These are phyloP conservation scores for Drymodes brunneopygia DNA, from an alignment of 2,113 vertebrate genomes.

Conservation along the genomic window DNA sequence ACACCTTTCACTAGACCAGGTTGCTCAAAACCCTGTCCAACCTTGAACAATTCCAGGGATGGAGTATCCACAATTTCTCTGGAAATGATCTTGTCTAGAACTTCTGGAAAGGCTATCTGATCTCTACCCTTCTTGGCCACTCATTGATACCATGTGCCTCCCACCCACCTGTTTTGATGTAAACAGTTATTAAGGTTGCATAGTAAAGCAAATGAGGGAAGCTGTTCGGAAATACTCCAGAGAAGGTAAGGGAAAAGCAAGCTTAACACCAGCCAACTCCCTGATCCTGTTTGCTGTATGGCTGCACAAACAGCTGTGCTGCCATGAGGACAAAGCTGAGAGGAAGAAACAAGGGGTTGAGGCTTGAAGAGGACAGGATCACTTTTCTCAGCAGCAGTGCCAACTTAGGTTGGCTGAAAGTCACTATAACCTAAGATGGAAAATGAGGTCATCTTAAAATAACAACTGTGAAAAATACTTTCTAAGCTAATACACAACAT, in stretches of 20 bases:
- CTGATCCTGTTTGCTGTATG: fast-evolving
- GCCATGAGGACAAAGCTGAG: not conserved
- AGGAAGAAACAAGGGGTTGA: not conserved
- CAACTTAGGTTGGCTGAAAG: not conserved
- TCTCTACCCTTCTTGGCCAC: not conserved
- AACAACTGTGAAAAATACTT: conserved; percentile 10
- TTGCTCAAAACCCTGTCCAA: not conserved
- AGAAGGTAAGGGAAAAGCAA: not conserved
- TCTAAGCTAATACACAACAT: not conserved
- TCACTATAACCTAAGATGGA: not conserved
- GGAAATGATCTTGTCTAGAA: not conserved
- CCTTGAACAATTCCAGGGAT: not conserved
- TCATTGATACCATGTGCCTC: not conserved
- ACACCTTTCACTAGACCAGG: not conserved
- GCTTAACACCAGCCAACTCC: not conserved
- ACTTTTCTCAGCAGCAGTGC: not conserved
- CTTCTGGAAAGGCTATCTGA: not conserved
- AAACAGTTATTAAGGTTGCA: not conserved
- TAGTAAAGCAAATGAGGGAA: not conserved
- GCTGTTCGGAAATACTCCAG: not conserved
- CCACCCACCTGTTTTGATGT: not conserved
- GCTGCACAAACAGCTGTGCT: not conserved
- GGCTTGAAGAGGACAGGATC: not conserved
- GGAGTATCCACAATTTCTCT: not conserved
- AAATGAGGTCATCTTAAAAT: conserved; percentile 13